These are phyloP conservation scores for Helicoverpa assulta DNA, from an alignment of 2,888 invertebrate species.

Conservation along the genomic window DNA sequence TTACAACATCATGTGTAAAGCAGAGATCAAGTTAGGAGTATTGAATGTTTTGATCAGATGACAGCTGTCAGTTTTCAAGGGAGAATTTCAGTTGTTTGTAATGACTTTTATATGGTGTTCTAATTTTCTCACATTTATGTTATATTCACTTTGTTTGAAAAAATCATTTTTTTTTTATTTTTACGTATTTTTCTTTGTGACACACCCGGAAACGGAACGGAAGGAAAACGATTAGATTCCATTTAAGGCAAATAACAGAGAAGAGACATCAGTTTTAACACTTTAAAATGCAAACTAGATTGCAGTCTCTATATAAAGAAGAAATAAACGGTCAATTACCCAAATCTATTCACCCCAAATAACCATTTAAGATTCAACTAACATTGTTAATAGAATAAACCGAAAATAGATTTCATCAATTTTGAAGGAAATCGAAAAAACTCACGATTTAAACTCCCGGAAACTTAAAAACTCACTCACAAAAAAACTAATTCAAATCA, in stretches of 20 bases:
- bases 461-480: conserved; percentile 38
- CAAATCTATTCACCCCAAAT: conserved; percentile 24
- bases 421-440: conserved; percentile 20
- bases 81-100: too few species aligned
- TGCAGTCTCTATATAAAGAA: conserved; percentile 6
- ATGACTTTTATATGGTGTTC: too few species aligned
- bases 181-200: too few species aligned
- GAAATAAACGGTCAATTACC: conserved; percentile 23
- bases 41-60: too few species aligned
- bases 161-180: too few species aligned
- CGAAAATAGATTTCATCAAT: conserved; percentile 21
- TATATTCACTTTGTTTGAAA: too few species aligned
- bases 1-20: too few species aligned
- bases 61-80: too few species aligned
- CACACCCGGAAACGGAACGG: too few species aligned
- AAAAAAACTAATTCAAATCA: conserved; percentile 34
- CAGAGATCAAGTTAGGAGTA: too few species aligned
- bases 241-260: conserved; percentile 10
- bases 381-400: conserved; percentile 25
- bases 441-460: conserved; percentile 29
- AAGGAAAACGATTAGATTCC: conserved; percentile 15
- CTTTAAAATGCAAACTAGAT: conserved; percentile 35
- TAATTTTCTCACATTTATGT: too few species aligned
- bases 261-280: conserved; percentile 5
- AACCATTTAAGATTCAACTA: conserved; percentile 27